These are phyloP conservation scores for Phymorhynchus buccinoides DNA, from an alignment of 1,140 invertebrate species.

Conservation along the genomic window DNA sequence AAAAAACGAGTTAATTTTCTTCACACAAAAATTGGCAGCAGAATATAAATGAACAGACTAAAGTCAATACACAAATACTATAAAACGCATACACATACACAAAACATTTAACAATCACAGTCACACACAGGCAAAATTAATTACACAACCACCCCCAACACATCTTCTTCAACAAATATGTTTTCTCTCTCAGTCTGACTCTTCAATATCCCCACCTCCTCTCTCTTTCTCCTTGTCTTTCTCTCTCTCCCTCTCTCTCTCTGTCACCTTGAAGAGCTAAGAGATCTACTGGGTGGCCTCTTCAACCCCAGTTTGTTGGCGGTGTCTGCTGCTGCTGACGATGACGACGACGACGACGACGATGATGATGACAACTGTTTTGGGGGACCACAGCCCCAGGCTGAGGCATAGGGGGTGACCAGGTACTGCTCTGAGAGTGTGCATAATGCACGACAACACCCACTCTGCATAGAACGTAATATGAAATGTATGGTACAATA, in stretches of 20 bases:
- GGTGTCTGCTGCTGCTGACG: constrained; percentile 50
- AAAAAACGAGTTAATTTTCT: neutral
- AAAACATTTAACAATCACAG: neutral
- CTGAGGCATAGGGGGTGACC: constrained; percentile 71
- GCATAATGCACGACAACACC: constrained; percentile 74
- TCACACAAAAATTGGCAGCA: no score
- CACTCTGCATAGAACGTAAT: no score
- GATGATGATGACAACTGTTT: constrained; percentile 55
- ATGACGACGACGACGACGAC: no score
- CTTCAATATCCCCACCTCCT: no score
- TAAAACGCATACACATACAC: neutral
- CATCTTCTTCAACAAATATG: no score
- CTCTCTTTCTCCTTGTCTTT: no score
- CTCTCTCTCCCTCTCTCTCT: no score
- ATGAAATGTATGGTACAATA: no score
- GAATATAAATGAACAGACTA: no score
- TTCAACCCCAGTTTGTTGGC: constrained; percentile 45
- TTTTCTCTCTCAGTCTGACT: no score
- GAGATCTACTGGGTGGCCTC: constrained; percentile 61
- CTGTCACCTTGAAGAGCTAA: constrained; percentile 64
- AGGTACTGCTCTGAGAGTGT: constrained; percentile 73
- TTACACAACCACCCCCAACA: no score
- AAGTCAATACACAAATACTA: no score
- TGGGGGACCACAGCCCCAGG: constrained; percentile 73
- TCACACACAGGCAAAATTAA: neutral